Conservation (phyloP, 2,888 invertebrate genomes). For the Caenorhabditis virilis region DNA sequence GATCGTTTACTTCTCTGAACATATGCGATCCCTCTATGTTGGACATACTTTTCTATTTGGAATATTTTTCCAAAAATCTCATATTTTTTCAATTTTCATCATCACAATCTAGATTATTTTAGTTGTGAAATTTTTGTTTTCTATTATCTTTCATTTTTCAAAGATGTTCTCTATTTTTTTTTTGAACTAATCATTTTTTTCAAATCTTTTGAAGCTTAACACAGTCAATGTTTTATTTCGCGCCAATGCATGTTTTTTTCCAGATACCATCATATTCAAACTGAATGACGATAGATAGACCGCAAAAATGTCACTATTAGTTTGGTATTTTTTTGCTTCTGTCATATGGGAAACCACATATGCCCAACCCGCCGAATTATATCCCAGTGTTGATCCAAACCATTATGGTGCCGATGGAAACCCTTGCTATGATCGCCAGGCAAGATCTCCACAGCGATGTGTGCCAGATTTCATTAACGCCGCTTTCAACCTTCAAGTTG, state of each 20-base stretch:
- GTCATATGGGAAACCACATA: slow-evolving; percentile 15
- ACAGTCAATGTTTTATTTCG: slow-evolving; percentile 8
- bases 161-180: slow-evolving; percentile 7
- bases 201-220: too few relatives aligned
- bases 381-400: slow-evolving; percentile 63
- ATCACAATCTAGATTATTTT: too few relatives aligned
- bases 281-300: slow-evolving; percentile 5
- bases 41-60: too few relatives aligned
- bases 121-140: background rate
- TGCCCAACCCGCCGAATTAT: slow-evolving; percentile 60
- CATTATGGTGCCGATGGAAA: slow-evolving; percentile 59
- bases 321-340: slow-evolving; percentile 25
- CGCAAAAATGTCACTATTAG: too few relatives aligned
- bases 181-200: too few relatives aligned
- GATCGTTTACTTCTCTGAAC: too few relatives aligned
- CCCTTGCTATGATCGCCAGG: slow-evolving; percentile 57
- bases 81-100: too few relatives aligned
- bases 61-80: too few relatives aligned
- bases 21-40: too few relatives aligned
- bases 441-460: slow-evolving; percentile 73
- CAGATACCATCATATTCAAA: slow-evolving; percentile 14
- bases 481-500: slow-evolving; percentile 85
- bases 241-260: background rate
- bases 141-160: background rate
- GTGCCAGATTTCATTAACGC: slow-evolving; percentile 95